Evolutionary conservation across 2,113 vertebrate genomes (phyloP), one percentile per base, ranked within the genome.

Genomic region (Speoplatyrhinus poulsoni): DNA sequence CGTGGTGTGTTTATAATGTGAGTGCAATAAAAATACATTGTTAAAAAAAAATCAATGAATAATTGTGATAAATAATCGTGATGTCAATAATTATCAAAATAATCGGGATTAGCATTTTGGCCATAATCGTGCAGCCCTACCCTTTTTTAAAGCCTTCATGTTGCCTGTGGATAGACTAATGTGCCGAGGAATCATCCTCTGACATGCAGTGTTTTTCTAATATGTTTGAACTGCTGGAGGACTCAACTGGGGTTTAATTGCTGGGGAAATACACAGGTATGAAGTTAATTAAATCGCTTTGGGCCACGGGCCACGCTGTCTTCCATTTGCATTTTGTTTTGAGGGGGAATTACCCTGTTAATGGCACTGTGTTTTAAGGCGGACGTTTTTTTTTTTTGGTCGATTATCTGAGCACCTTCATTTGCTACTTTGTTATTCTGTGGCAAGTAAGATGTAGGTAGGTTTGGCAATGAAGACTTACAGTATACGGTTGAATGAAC

Each of bases 141-240:
- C 77, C 60, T 74, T 70, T 64, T 73, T 54, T 59, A 49, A 52
- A 73, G 47, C 58, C 50, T 81, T 58, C 19, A 36, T 64, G 64
- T 11, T 59, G 77, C 81, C 79, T 82, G 82, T 80, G 82, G 84
- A 82, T 87, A 79, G 62, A 77, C 85, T 89, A 87, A 87, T 85
- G 76, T 82, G 78, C 76, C 79, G 69, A 70, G 15, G 77, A 78
- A 82, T 72, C 82, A 74, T 81, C 75, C 60, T 84, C 78, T 85
- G 82, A 85, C 88, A 82, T n/a, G 0, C 60, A 33, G 63, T 56
- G 70, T 90, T 84, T 82, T 87, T 86, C 72, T 86, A 85, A 90
- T 88, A 84, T 82, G 73, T 85, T 86, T 86, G 75, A 89, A 82
- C 85, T 85, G 87, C 81, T 80, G 87, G 85, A 85, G 69, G 76